Evolutionary conservation across 2,113 vertebrate species (phyloP), one percentile per base, ranked within the genome.

Genomic region (Epinephelus lanceolatus): DNA sequence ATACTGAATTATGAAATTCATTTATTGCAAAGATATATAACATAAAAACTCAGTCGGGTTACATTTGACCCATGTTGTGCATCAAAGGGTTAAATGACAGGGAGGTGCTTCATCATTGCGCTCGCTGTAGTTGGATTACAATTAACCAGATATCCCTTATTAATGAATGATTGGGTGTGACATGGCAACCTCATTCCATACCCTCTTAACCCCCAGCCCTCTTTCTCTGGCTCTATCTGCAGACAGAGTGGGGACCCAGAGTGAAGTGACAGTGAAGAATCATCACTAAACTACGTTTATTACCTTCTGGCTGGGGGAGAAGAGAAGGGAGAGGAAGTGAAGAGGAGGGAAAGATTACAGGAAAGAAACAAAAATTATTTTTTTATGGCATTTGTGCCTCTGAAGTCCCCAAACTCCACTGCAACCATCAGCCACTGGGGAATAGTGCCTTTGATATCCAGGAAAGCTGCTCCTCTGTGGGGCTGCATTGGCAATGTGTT

Each of bases 221-320:
- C 37, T 27, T 63, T 14, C 51, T 51, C 13, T 14, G 21, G 25
- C 59, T 78, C 60, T 12, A n/a, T 91, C 92, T 94, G 93, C 95
- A 94, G 93, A 73, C 90, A 86, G 90, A 92, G 94, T 76, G 90
- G 93, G 94, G 94, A 95, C 92, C 93, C 94, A 91, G 94, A 93
- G 93, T 93, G 94, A 94, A 93, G 92, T 95, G 96, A 97, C 96
- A 96, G 94, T 96, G 96, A 97, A 95, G 96, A 96, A 96, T 96
- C 95, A 94, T 96, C 94, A 93, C 94, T 96, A 96, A 96, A 96
- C 96, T 88, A 12, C 13, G 7, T 75, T 88, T 86, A 94, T 93
- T 92, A 90, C 87, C 78, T 86, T 79, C 80, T 71, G 85, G 88
- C 85, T 80, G 76, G 72, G 67, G 21, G 65, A 84, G 77, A 71